Base-by-base conservation (phyloP, 92 coral and sea anemone genomes). In the Parazoanthus swiftii region DNA sequence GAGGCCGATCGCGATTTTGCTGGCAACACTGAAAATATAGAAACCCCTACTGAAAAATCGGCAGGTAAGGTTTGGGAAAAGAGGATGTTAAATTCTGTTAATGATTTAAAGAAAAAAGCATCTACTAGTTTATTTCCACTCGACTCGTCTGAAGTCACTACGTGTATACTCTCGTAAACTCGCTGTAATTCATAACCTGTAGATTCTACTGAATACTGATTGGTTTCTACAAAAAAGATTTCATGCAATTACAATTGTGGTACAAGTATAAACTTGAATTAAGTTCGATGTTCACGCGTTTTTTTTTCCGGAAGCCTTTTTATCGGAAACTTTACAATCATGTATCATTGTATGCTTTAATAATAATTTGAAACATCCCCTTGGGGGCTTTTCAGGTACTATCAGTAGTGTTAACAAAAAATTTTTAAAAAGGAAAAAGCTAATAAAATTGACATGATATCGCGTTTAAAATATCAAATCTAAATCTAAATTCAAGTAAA, bases 21-120 rank as follows among this genome's bases (percentile, higher is more conserved):
- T 68, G 93, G 79, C 35, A 72, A 78, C 36, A 71, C 42, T 18
- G 92, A 90, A 48, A 90, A 83, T 37, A 70, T 75, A 18, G 87
- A 83, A 86, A 76, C 65, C 23, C 54, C 11, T 75, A 65, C 86
- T 85, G 86, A 82, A 20, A 88, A 80, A 37, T 67, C 89, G 54
- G 82, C 86, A 81, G 90, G 90, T 72, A 88, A 86, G 71, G 85
- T 93, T 58, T 87, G 81, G 39, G 90, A 83, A 90, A 77, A 77
- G 89, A 91, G 39, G 75, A 9, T 39, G 76, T 36, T 18, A 77
- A 50, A 48, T 72, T 10, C 7, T 88, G 46, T 89, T 77, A 33
- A 88, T 86, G 71, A 88, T 75, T 14, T 90, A 25, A n/a, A 77
- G 80, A 23, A 77, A 84, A 3, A 86, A 89, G 63, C 80, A 48